Conservation (phyloP, 2,797 vertebrate species). For the Notoglanidium macrostoma region DNA sequence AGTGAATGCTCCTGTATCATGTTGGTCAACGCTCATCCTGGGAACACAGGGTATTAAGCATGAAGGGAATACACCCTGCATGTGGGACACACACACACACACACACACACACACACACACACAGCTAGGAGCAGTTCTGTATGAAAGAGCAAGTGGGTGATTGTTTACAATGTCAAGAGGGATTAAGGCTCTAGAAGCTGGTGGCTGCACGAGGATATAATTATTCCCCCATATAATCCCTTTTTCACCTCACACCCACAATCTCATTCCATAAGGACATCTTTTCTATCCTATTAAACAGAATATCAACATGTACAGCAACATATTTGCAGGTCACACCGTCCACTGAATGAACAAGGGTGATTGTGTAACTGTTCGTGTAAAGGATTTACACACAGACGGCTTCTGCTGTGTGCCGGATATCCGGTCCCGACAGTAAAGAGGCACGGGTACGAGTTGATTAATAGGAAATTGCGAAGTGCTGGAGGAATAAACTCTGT, state of each 20-base stretch:
- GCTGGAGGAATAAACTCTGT: too few species aligned
- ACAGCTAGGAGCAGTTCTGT: neutral
- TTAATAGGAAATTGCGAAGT: neutral
- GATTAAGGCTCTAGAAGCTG: neutral
- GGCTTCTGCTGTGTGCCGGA: neutral
- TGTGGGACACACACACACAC: too few species aligned
- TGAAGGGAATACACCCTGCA: neutral
- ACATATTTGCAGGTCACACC: neutral
- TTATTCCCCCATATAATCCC: neutral
- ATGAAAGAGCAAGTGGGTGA: too few species aligned
- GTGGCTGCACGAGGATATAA: neutral
- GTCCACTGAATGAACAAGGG: neutral
- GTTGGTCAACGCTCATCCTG: neutral
- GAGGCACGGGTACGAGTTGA: neutral
- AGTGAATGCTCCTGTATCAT: neutral
- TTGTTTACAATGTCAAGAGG: too few species aligned
- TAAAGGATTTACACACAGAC: neutral
- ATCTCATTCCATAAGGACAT: neutral
- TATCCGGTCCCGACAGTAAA: neutral
- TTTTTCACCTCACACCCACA: neutral
- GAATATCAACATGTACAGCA: neutral
- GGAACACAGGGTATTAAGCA: neutral
- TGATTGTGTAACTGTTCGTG: too few species aligned
- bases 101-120: neutral
- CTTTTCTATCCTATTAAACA: neutral